Conservation (phyloP, 1,140 invertebrate species). For the Drosophila tropicalis region DNA sequence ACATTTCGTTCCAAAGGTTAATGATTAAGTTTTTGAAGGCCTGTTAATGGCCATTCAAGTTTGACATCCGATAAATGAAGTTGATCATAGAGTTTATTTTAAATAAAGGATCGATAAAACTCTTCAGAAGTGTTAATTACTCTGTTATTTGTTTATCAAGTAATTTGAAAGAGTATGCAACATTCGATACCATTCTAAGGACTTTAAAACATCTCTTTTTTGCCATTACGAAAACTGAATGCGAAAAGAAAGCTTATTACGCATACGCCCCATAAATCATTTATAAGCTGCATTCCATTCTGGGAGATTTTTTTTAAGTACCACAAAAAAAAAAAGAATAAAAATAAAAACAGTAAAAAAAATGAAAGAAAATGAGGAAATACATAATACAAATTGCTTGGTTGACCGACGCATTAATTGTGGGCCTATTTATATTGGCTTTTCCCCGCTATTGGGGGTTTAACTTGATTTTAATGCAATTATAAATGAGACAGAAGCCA, state of each 20-base stretch:
- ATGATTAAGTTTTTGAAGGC: too few species aligned
- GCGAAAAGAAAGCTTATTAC: constrained; percentile 47
- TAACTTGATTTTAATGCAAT: constrained; percentile 52
- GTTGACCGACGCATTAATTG: constrained; percentile 59
- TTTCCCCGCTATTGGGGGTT: constrained; percentile 26
- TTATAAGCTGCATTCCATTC: constrained; percentile 46
- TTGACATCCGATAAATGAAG: too few species aligned
- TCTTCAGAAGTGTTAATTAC: too few species aligned
- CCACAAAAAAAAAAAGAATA: neutral
- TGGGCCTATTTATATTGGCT: constrained; percentile 46
- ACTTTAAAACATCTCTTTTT: constrained; percentile 41
- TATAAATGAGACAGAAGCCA: constrained; percentile 31
- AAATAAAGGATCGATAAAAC: too few species aligned
- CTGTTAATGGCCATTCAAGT: too few species aligned
- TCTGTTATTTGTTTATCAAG: too few species aligned
- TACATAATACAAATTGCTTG: constrained; percentile 58
- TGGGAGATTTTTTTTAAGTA: constrained; percentile 23
- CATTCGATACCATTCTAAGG: neutral
- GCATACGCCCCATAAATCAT: constrained; percentile 68
- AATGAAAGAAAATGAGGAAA: neutral
- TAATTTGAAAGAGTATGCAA: neutral
- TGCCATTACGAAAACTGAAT: constrained; percentile 39
- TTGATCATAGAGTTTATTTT: too few species aligned
- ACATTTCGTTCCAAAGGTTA: too few species aligned
- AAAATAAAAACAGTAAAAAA: neutral